Percentiles rank a stretch among this genome's conserved stretches.
phyloP scores from a whole-genome alignment of 2,113 vertebrate genomes.

The Lontra canadensis region DNA sequence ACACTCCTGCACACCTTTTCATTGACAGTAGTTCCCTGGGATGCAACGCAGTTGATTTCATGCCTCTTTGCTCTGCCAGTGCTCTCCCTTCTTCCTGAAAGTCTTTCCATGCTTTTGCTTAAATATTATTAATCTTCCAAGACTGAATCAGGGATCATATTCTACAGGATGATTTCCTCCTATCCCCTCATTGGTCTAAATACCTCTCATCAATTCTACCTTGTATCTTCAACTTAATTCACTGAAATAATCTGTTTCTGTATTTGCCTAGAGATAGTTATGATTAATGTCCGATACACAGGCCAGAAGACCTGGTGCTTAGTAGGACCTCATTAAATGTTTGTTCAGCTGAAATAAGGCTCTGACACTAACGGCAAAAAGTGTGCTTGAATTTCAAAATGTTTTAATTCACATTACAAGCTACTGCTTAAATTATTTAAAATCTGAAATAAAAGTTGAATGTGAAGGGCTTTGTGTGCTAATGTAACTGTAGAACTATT shows the following conservation, averaged over 20 bases:
- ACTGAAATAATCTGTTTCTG: background rate
- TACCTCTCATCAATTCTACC: background rate
- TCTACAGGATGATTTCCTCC: background rate
- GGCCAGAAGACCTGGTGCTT: background rate
- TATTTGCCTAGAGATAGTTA: background rate
- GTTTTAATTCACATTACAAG: background rate
- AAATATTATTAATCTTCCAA: background rate
- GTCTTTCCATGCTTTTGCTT: background rate
- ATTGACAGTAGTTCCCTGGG: background rate
- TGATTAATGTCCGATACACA: background rate
- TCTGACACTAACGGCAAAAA: background rate
- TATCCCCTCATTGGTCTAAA: background rate
- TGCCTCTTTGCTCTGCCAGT: background rate
- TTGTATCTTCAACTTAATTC: background rate
- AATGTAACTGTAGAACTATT: background rate
- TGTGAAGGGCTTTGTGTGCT: background rate
- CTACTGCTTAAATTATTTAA: background rate
- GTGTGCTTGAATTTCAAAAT: background rate
- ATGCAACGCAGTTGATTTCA: background rate
- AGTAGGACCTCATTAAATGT: background rate
- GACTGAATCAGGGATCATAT: background rate
- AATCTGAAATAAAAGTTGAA: conserved; percentile 29
- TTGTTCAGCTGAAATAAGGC: background rate
- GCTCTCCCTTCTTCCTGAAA: background rate
- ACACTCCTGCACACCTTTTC: background rate